Evolutionary conservation across 2,113 vertebrate genomes (phyloP), one percentile per base, ranked within the genome.

Genomic region (Litocranius walleri): DNA sequence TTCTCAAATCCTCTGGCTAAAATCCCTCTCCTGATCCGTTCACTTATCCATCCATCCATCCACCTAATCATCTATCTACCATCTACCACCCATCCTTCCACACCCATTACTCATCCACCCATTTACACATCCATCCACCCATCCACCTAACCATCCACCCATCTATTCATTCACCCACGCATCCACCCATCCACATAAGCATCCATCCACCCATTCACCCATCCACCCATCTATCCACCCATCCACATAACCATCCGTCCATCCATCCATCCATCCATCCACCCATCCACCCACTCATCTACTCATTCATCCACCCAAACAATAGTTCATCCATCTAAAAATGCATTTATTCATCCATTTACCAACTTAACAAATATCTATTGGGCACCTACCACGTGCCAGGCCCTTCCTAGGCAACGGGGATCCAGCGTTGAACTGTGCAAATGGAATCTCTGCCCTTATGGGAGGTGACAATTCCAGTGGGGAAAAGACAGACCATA

Each of bases 1-100:
- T 95, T 92, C 16, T 12, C 48, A 40, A 92, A 10, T 11, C 13
- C 50, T 90, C 36, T 57, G 71, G 36, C 36, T 90, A 74, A 90
- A 74, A 56, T 23, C 13, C 57, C 19, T 48, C 30, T 11, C 59
- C 7, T 4, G 13, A 43, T 43, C 71, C 0, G 1, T 40, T 43
- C 77, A 36, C 6, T 50, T 10, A 27, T 43, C 17, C 62, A 54
- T 52, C 17, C 61, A 59, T 21, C 14, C 33, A 45, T 1, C 11
- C 59, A 61, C 3, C 50, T 12, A 14, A 25, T 30, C 2, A 11
- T 33, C 17, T 15, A 12, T 30, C 64, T n/a, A 48, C n/a, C 16
- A 14, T 57, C 10, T 36, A 45, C n/a, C 40, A 25, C n/a, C 52
- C 30, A 8, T 25, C 33, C 27, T 11, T 57, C 30, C 4, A 11